phyloP scores from a whole-genome alignment of 2,888 invertebrate genomes.

The Sinopyrophorus schimmeli region DNA sequence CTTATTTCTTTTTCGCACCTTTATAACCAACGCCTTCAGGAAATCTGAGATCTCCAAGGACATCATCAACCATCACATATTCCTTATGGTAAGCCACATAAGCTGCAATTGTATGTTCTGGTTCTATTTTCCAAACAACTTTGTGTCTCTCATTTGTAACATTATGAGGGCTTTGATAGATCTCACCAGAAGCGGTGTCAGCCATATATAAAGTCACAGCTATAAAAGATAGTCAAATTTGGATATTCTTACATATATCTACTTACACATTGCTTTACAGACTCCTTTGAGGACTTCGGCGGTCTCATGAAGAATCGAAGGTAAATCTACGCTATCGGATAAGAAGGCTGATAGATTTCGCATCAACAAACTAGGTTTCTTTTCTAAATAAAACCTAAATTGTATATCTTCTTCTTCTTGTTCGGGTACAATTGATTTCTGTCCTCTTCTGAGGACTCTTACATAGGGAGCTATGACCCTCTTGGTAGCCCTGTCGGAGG shows the following conservation, averaged over 20 bases:
- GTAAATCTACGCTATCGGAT: constrained; percentile 61
- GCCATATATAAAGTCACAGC: constrained; percentile 64
- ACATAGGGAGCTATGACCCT: constrained; percentile 65
- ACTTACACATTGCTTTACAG: constrained; percentile 60
- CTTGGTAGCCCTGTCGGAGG: constrained; percentile 59
- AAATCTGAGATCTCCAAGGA: constrained; percentile 61
- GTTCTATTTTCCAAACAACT: constrained; percentile 62
- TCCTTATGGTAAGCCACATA: constrained; percentile 63
- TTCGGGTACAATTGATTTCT: constrained; percentile 37
- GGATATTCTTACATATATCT: too few relatives aligned
- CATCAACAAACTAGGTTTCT: constrained; percentile 50
- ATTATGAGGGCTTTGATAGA: constrained; percentile 59
- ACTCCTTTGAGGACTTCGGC: constrained; percentile 61
- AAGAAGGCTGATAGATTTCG: constrained; percentile 55
- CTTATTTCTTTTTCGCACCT: constrained; percentile 39
- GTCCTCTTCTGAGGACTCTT: constrained; percentile 47
- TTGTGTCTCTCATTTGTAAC: constrained; percentile 58
- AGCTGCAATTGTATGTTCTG: constrained; percentile 61
- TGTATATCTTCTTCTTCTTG: constrained; percentile 41
- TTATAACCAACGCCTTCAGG: constrained; percentile 62
- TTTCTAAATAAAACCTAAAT: constrained; percentile 50
- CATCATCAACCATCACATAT: constrained; percentile 60
- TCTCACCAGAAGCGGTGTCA: constrained; percentile 59
- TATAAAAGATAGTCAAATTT: too few relatives aligned
- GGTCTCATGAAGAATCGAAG: constrained; percentile 61